Percentiles rank a stretch among this genome's conserved stretches.
Evolutionary conservation across 2,888 invertebrate genomes (phyloP).

Genomic region (Nomada goodeniana): DNA sequence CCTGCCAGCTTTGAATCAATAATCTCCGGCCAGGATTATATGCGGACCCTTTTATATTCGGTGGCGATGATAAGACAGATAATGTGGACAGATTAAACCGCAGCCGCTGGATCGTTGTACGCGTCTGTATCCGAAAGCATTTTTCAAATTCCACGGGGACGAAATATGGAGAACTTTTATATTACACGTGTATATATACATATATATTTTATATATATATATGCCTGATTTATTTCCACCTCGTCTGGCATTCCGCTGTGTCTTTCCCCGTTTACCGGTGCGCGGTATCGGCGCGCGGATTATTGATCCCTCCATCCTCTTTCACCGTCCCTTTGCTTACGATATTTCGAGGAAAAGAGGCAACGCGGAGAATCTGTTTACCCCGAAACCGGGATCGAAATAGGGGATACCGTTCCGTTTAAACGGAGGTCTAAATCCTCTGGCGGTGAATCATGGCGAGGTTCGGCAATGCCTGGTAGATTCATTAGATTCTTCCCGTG

Average conservation of each 20-base stretch:
- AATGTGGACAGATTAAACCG: constrained; percentile 24
- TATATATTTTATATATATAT: neutral
- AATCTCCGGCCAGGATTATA: constrained; percentile 73
- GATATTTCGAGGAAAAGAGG: constrained; percentile 62
- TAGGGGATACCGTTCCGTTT: neutral
- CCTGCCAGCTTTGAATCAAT: constrained; percentile 73
- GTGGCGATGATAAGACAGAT: constrained; percentile 48
- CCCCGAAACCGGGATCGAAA: neutral
- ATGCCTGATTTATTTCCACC: constrained; percentile 22
- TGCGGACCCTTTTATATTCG: constrained; percentile 58
- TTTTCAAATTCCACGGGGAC: neutral
- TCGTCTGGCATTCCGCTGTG: neutral
- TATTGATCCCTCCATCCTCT: constrained; percentile 81
- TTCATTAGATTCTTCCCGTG: too few relatives aligned
- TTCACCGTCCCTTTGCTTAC: constrained; percentile 59
- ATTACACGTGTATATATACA: neutral
- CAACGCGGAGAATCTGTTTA: constrained; percentile 38
- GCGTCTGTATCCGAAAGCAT: neutral
- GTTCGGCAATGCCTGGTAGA: neutral
- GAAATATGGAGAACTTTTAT: neutral
- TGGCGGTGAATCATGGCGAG: neutral
- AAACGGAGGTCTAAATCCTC: neutral
- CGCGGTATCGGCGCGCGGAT: constrained; percentile 79
- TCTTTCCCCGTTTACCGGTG: constrained; percentile 52
- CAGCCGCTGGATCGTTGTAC: neutral